These are phyloP conservation scores for Aspiorhynchus laticeps DNA, from an alignment of 2,113 vertebrate genomes.

Conservation along the genomic window DNA sequence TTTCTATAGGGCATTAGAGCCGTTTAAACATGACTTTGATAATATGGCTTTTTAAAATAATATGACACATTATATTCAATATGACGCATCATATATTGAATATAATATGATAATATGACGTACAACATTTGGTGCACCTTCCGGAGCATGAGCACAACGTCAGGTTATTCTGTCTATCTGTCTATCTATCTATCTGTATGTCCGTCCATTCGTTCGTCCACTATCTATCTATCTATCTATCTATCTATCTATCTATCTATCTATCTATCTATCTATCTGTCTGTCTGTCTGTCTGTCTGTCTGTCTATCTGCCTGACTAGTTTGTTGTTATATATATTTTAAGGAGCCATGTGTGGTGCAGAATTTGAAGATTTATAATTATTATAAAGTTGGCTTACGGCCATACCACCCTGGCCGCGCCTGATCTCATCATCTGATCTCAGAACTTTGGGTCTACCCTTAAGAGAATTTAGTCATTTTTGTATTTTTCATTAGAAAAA, in stretches of 20 bases:
- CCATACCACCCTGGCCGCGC: too few relatives aligned
- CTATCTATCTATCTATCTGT: background rate
- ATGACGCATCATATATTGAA: too few relatives aligned
- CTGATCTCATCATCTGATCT: too few relatives aligned
- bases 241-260: background rate
- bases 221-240: too few relatives aligned
- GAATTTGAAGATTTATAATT: background rate
- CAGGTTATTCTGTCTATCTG: too few relatives aligned
- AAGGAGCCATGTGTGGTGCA: background rate
- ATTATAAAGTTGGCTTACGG: background rate
- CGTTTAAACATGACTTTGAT: background rate
- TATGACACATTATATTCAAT: too few relatives aligned
- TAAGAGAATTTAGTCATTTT: too few relatives aligned
- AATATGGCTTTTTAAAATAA: background rate
- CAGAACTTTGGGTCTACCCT: too few relatives aligned
- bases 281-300: background rate
- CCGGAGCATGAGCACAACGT: too few relatives aligned
- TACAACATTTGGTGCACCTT: too few relatives aligned
- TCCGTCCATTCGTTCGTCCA: background rate
- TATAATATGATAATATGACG: too few relatives aligned
- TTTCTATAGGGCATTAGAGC: background rate
- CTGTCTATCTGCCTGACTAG: background rate
- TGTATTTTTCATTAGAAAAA: too few relatives aligned
- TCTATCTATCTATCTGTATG: background rate
- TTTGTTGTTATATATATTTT: background rate